A percentile compares a stretch with the other conserved stretches of the same genome.
Conservation (phyloP, 2,888 invertebrate genomes). For the Charanyca ferruginea region DNA sequence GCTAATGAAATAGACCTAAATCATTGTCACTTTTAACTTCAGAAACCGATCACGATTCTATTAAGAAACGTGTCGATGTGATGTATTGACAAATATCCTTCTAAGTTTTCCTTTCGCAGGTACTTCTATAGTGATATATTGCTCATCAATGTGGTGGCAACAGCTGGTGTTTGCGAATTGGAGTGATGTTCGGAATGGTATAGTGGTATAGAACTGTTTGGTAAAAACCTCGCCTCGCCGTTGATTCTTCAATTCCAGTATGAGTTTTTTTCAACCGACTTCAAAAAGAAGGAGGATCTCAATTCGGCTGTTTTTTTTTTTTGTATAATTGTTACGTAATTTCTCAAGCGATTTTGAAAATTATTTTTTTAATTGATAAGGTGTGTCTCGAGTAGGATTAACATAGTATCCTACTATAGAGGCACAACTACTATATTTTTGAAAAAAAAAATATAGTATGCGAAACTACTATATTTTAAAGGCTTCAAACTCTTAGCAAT, state of each 20-base stretch:
- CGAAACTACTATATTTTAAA: no score
- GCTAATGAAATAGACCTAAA: conserved; percentile 21
- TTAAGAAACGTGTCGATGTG: conserved; percentile 15
- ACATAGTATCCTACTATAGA: no score
- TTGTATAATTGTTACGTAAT: no score
- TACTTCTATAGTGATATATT: conserved; percentile 14
- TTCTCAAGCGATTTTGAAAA: no score
- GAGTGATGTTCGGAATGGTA: conserved; percentile 4
- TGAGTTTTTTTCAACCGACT: no score
- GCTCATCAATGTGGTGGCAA: background rate
- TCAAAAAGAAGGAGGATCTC: no score
- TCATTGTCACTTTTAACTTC: conserved; percentile 14
- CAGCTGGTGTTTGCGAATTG: conserved; percentile 6
- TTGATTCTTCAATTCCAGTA: background rate
- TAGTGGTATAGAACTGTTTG: background rate
- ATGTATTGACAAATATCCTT: conserved; percentile 29
- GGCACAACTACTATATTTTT: no score
- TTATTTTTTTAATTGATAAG: no score
- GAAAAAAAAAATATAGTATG: no score
- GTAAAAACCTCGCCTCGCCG: background rate
- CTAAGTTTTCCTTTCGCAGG: conserved; percentile 25
- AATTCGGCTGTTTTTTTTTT: no score
- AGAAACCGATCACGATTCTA: conserved; percentile 19
- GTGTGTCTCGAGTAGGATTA: no score
- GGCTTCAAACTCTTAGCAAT: no score